Conservation (phyloP, 2,113 vertebrate genomes). For the Myiagra hebetior region DNA sequence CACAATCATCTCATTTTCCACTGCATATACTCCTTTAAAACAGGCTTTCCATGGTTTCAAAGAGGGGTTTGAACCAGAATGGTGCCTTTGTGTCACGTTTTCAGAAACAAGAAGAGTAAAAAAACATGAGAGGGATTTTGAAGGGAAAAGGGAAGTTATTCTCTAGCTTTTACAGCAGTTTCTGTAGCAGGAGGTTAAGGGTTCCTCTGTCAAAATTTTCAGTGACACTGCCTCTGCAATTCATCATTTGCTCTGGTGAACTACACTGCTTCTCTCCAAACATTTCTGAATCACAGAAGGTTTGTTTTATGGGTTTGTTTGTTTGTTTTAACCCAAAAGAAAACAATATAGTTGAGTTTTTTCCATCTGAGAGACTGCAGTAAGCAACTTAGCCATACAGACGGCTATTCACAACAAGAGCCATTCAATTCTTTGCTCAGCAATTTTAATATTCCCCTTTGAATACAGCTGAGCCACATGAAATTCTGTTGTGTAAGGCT, state of each 20-base stretch:
- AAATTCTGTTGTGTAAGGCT: conserved; percentile 42
- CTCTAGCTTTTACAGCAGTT: not conserved
- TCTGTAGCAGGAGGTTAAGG: not conserved
- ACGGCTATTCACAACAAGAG: not conserved
- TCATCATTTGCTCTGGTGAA: not conserved
- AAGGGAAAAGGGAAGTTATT: not conserved
- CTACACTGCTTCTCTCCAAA: not conserved
- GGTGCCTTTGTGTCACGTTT: not conserved
- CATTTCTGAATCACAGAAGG: not conserved
- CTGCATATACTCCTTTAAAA: not conserved
- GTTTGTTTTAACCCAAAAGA: conserved; percentile 19
- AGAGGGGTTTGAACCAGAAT: not conserved
- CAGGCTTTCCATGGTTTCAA: not conserved
- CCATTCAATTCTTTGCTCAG: conserved; percentile 22
- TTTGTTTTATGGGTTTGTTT: conserved; percentile 10
- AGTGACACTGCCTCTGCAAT: not conserved
- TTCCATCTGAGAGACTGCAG: not conserved
- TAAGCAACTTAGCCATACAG: conserved; percentile 1
- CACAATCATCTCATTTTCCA: not conserved
- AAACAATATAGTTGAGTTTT: not conserved
- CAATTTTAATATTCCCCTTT: conserved; percentile 18
- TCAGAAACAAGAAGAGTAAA: not conserved
- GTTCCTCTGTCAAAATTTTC: not conserved
- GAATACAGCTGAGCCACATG: conserved; percentile 29
- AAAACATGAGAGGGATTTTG: not conserved